Percentiles rank a stretch among this genome's conserved stretches.
Evolutionary conservation across 2,888 invertebrate genomes (phyloP).

Genomic region (Himalopsyche tibetana): DNA sequence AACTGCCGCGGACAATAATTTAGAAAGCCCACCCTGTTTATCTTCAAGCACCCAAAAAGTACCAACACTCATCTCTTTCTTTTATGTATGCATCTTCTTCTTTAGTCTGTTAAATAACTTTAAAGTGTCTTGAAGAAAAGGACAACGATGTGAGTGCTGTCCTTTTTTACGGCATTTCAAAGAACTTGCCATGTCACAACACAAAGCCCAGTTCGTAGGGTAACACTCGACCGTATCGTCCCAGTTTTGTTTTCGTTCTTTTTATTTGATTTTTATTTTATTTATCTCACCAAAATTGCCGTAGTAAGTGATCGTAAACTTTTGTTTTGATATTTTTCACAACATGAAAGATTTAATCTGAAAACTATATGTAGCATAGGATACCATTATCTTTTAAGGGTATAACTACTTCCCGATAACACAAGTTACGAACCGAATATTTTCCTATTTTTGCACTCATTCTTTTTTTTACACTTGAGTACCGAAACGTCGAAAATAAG

Average conservation of each 20-base stretch:
- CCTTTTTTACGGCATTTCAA: constrained; percentile 3
- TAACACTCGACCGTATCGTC: constrained; percentile 22
- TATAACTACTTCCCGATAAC: too few relatives aligned
- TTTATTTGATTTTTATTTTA: constrained; percentile 16
- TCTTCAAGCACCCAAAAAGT: background rate
- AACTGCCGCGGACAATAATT: background rate
- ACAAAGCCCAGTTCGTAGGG: constrained; percentile 39
- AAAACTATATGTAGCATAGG: too few relatives aligned
- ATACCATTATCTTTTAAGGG: too few relatives aligned
- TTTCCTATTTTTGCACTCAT: too few relatives aligned
- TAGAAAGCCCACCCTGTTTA: background rate
- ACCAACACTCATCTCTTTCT: background rate
- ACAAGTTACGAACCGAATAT: too few relatives aligned
- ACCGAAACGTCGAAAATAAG: too few relatives aligned
- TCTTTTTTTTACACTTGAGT: too few relatives aligned
- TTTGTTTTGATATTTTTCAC: background rate
- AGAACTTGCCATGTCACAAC: background rate
- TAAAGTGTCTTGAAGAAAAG: background rate
- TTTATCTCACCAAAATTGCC: constrained; percentile 21
- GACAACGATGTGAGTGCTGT: background rate
- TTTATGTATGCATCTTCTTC: background rate
- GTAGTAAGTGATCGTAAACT: background rate
- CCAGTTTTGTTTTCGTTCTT: constrained; percentile 36
- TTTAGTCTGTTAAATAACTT: background rate
- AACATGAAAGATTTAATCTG: too few relatives aligned